Base-by-base conservation (phyloP, 2,797 vertebrate genomes). In the Anabacerthia variegaticeps region DNA sequence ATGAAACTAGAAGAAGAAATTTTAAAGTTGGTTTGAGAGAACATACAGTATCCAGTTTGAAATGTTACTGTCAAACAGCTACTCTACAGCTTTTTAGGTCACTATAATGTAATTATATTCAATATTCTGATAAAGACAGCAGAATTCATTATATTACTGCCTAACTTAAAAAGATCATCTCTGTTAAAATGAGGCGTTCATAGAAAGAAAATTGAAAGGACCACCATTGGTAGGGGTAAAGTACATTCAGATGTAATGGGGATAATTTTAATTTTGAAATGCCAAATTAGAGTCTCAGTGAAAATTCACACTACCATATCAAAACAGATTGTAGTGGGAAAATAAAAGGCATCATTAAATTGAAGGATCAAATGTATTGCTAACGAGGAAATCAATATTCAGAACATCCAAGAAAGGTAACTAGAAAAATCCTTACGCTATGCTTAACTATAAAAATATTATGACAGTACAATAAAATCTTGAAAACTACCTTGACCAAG, bases 21-120 rank as follows among this genome's bases (percentile, higher is more conserved):
- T 72, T 92, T 80, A 41, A 2, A 81, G 24, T 32, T 76, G 24
- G 17, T 82, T 68, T 88, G 26, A 49, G 43, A 55, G 23, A 67
- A 9, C 43, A 30, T 17, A 30, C 4, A 59, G 28, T 27, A 74
- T 73, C 18, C 17, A 52, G 34, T 80, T 87, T 44, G 92, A 65
- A 94, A 87, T 52, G 61, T 49, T 54, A 23, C 4, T 74, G 44
- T 79, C 37, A 43, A 56, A 93, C 81, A 75, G 54, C 69, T 63
- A 21, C 23, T 78, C 13, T 88, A 13, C 36, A 52, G 12, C 32
- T 82, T 61, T 76, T 79, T 54, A 52, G 37, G 75, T 88, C 65
- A 55, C 59, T 73, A 2, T 93, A 92, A 80, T 85, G 28, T 85
- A 92, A 87, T 91, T 93, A 80, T 48, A 76, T 91, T 71, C 26